phyloP scores from a whole-genome alignment of 1,140 invertebrate genomes.

The Ylistrum balloti region DNA sequence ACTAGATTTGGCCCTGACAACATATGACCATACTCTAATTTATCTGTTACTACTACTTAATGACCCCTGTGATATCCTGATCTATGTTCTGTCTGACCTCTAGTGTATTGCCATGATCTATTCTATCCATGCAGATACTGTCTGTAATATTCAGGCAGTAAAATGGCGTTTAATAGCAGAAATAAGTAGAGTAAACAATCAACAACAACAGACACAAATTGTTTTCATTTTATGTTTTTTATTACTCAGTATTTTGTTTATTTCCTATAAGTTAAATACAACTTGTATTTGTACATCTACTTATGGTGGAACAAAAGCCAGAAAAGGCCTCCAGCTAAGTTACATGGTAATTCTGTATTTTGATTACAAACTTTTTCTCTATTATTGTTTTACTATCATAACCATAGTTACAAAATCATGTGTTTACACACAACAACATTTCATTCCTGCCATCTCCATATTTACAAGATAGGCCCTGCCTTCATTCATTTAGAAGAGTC shows the following conservation, averaged over 20 bases:
- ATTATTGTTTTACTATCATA: neutral
- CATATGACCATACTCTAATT: neutral
- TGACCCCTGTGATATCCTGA: neutral
- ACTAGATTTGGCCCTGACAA: neutral
- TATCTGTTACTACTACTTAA: no score
- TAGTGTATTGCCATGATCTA: neutral
- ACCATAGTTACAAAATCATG: neutral
- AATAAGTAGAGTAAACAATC: no score
- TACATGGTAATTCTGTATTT: neutral
- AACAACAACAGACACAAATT: neutral
- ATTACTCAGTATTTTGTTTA: conserved; percentile 19
- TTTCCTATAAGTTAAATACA: conserved; percentile 22
- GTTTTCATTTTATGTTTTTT: neutral
- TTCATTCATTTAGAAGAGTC: conserved; percentile 11
- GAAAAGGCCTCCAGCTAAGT: neutral
- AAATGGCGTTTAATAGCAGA: no score
- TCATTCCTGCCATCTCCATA: neutral
- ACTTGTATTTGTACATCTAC: conserved; percentile 27
- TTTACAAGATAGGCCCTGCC: neutral
- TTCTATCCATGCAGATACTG: neutral
- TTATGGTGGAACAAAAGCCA: neutral
- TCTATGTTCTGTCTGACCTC: neutral
- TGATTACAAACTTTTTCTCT: neutral
- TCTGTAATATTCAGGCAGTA: neutral
- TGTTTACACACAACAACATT: neutral